These are phyloP conservation scores for Amaurobius ferox DNA, from an alignment of 2,888 invertebrate species.

Conservation along the genomic window DNA sequence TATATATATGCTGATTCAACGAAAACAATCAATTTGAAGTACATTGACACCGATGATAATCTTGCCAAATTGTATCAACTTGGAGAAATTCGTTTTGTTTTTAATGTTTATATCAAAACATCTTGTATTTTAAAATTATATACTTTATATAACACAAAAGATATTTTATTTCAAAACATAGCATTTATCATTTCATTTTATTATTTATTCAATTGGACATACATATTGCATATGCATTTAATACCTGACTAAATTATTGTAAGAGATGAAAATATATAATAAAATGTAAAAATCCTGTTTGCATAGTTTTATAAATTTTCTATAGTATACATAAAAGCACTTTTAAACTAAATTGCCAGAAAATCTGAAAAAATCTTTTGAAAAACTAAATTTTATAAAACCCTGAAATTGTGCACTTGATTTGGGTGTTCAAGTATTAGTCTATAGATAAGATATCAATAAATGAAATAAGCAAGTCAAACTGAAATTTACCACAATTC, in stretches of 20 bases:
- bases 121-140: not conserved
- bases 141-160: not conserved
- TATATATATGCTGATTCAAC: not conserved
- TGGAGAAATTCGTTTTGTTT: not conserved
- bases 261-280: slow-evolving; percentile 2
- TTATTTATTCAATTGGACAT: not conserved
- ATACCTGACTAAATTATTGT: not conserved
- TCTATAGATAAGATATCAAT: no score
- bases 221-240: not conserved
- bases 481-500: no score
- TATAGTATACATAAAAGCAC: no score
- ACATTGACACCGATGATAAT: not conserved
- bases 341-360: no score
- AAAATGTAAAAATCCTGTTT: not conserved
- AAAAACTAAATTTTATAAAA: no score
- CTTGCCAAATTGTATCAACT: not conserved
- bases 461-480: no score
- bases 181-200: not conserved
- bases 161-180: not conserved
- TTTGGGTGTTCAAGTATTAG: no score
- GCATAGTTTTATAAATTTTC: no score
- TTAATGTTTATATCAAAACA: not conserved
- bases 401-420: no score
- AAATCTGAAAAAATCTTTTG: no score
- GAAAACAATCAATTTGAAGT: not conserved